These are phyloP conservation scores for Perca schrenkii DNA, from an alignment of 2,113 vertebrate genomes.

Conservation along the genomic window DNA sequence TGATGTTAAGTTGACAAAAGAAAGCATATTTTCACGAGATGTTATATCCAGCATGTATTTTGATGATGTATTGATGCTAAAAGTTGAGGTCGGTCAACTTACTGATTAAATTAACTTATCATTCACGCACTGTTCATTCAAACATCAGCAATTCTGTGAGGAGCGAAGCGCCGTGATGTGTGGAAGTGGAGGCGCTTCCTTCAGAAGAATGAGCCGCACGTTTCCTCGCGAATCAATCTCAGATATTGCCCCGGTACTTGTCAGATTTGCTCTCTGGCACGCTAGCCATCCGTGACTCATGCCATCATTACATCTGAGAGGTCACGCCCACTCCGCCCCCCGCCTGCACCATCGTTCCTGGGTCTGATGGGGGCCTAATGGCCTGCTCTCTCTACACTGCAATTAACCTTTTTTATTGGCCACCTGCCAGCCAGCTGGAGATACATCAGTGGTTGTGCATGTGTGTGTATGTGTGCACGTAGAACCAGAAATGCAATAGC, in stretches of 20 bases:
- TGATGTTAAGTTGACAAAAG: neutral
- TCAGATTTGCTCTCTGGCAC: conserved; percentile 60
- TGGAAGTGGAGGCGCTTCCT: conserved; percentile 31
- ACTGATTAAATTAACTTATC: neutral
- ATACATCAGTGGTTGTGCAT: conserved; percentile 38
- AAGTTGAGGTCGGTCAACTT: too few relatives aligned
- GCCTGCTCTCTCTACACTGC: conserved; percentile 72
- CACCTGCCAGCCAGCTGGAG: conserved; percentile 74
- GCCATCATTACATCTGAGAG: conserved; percentile 72
- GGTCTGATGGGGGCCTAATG: conserved; percentile 75
- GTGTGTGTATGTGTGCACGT: conserved; percentile 15
- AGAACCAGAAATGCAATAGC: conserved; percentile 24
- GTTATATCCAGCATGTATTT: neutral
- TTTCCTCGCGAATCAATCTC: conserved; percentile 68
- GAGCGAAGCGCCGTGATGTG: neutral
- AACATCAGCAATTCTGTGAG: neutral
- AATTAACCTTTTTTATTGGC: conserved; percentile 84
- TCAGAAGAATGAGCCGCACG: conserved; percentile 48
- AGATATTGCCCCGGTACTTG: conserved; percentile 67
- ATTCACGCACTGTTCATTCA: neutral
- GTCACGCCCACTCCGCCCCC: conserved; percentile 66
- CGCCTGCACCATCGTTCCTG: conserved; percentile 40
- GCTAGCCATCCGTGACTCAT: conserved; percentile 68
- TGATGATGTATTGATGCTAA: too few relatives aligned
- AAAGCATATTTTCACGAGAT: too few relatives aligned